These are phyloP conservation scores for Musca domestica DNA, from an alignment of 1,140 invertebrate genomes.

Conservation along the genomic window DNA sequence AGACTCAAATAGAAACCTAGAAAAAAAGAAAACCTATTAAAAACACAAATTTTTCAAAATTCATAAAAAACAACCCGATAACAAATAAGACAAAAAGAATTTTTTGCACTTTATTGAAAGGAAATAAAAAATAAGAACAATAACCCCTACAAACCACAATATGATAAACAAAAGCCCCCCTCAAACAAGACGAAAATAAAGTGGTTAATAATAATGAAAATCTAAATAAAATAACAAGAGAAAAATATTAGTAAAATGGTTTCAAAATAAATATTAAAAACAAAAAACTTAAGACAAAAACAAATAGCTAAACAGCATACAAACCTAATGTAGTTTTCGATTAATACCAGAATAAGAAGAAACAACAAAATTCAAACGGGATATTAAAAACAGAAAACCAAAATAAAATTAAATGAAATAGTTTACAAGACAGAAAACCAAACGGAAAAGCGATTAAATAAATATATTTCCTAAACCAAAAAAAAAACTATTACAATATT, in stretches of 20 bases:
- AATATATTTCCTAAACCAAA: neutral
- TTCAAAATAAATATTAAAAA: slow-evolving; percentile 21
- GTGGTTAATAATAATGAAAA: slow-evolving; percentile 1
- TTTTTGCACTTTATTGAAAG: slow-evolving; percentile 16
- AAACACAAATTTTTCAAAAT: neutral
- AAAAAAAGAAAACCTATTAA: neutral
- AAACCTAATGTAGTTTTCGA: slow-evolving; percentile 14
- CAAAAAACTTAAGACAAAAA: too few species aligned
- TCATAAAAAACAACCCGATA: slow-evolving; percentile 4
- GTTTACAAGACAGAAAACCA: slow-evolving; percentile 3
- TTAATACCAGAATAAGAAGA: neutral
- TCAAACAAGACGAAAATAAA: neutral
- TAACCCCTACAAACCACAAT: too few species aligned
- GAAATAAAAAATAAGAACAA: neutral
- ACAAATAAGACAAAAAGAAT: neutral
- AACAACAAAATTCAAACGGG: neutral
- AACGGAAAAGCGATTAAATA: neutral
- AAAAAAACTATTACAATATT: too few species aligned
- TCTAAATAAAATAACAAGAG: neutral
- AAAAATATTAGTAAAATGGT: slow-evolving; percentile 20
- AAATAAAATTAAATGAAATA: slow-evolving; percentile 5
- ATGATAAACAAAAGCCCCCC: neutral
- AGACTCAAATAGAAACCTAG: neutral
- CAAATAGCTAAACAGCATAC: neutral
- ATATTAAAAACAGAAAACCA: neutral